Evolutionary conservation across 2,797 vertebrate genomes (phyloP).

Genomic region (Kryptopterus vitreolus): DNA sequence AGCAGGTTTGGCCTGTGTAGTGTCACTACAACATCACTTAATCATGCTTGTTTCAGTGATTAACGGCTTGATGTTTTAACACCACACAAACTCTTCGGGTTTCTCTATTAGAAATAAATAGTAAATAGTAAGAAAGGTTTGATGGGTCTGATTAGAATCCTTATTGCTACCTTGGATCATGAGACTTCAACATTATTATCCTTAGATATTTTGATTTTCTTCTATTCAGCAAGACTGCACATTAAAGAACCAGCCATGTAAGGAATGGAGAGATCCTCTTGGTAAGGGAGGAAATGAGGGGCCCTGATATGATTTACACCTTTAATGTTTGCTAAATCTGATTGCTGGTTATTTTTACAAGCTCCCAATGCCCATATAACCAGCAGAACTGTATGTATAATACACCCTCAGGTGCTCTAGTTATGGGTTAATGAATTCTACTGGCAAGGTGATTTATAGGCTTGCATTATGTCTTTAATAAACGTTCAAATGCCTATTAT

Average conservation of each 20-base stretch:
- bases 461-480: background rate
- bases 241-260: constrained; percentile 59
- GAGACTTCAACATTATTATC: constrained; percentile 56
- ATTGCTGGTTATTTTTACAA: constrained; percentile 30
- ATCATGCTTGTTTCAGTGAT: background rate
- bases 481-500: background rate
- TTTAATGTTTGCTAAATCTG: constrained; percentile 32
- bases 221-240: constrained; percentile 57
- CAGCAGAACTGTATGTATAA: constrained; percentile 11
- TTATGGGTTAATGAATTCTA: constrained; percentile 13
- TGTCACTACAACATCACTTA: background rate
- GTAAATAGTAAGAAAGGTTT: constrained; percentile 5
- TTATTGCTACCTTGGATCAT: constrained; percentile 69
- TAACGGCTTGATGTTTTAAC: background rate
- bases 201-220: constrained; percentile 52
- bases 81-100: background rate
- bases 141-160: constrained; percentile 51
- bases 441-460: background rate
- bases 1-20: background rate
- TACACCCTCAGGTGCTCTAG: background rate
- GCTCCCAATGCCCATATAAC: constrained; percentile 38
- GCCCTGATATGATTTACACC: constrained; percentile 40
- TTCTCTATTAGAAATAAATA: background rate
- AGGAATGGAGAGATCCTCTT: constrained; percentile 59
- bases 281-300: constrained; percentile 42